Evolutionary conservation across 2,113 vertebrate genomes (phyloP), one percentile per base, ranked within the genome.

Genomic region (Notechis scutatus): DNA sequence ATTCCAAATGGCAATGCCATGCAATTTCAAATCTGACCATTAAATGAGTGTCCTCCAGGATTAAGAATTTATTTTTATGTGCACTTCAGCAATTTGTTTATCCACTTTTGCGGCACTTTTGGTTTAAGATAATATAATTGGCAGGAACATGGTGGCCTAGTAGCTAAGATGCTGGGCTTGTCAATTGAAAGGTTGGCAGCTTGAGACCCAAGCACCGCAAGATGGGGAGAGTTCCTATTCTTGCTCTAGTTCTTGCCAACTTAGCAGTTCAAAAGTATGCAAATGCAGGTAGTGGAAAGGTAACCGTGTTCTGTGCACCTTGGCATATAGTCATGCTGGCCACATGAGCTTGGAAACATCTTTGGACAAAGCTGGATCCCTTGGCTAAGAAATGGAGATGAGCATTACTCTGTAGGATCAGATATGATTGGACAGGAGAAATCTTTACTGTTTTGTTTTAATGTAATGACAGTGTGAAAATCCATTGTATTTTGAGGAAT

Each of bases 1-100:
- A 0, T 55, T 88, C 90, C 29, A 47, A 89, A 9, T 64, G 52
- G 12, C 0, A 26, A 0, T 0, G 59, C n/a, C 0, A 14, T 39
- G 1, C 21, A 0, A 0, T 86, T 20, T 0, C 89, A 93, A 42
- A 69, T 34, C 34, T 61, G 12, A 54, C 29, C 21, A 87, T 39
- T 87, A 91, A 55, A 42, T 85, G 10, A 47, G 23, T 12, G 69
- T 34, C 4, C 9, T 24, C 81, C 54, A 50, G 21, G 24, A 61
- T 52, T 50, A 34, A n/a, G 21, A 18, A 61, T 87, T 34, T 88
- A 18, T 54, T 69, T 55, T 1, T 4, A 0, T 52, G 1, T 90
- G 29, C 6, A 26, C 56, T 74, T 10, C 24, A 92, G 92, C 12
- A 15, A 64, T 87, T 52, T 90, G 61, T 90, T 85, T 56, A 3